Conservation (phyloP, 1,140 invertebrate species). For the Latrodectus geometricus region DNA sequence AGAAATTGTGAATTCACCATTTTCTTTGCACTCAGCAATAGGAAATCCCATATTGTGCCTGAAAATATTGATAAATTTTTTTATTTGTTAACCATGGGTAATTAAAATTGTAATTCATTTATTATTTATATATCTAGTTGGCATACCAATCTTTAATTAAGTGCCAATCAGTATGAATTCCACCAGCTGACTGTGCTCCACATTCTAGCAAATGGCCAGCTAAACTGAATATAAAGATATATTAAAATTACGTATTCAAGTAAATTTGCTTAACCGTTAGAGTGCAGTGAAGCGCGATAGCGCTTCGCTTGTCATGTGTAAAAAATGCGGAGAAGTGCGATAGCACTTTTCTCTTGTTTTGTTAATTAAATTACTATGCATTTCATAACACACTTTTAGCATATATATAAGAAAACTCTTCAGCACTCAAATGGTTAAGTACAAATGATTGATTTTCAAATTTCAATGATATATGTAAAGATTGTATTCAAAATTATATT, state of each 20-base stretch:
- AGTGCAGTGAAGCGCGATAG: no score
- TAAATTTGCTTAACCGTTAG: no score
- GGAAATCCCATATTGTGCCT: constrained; percentile 72
- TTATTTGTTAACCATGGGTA: not conserved
- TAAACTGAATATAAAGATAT: constrained; percentile 65
- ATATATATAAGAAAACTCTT: no score
- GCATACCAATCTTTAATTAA: constrained; percentile 70
- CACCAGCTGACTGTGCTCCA: constrained; percentile 73
- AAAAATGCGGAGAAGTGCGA: no score
- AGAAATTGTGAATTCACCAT: constrained; percentile 70
- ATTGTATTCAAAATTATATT: no score
- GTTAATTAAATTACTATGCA: no score
- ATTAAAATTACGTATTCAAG: not conserved
- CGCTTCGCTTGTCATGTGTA: no score
- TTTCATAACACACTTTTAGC: no score
- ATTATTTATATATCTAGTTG: not conserved
- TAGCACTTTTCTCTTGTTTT: no score
- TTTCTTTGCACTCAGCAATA: constrained; percentile 70
- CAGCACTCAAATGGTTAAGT: no score
- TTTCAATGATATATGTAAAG: no score
- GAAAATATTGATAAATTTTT: not conserved
- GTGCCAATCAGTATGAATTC: constrained; percentile 73
- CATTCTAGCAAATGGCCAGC: constrained; percentile 74
- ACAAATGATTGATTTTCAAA: no score
- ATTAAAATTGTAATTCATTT: not conserved